Evolutionary conservation across 1,140 invertebrate genomes (phyloP).

Genomic region (Conus betulinus): DNA sequence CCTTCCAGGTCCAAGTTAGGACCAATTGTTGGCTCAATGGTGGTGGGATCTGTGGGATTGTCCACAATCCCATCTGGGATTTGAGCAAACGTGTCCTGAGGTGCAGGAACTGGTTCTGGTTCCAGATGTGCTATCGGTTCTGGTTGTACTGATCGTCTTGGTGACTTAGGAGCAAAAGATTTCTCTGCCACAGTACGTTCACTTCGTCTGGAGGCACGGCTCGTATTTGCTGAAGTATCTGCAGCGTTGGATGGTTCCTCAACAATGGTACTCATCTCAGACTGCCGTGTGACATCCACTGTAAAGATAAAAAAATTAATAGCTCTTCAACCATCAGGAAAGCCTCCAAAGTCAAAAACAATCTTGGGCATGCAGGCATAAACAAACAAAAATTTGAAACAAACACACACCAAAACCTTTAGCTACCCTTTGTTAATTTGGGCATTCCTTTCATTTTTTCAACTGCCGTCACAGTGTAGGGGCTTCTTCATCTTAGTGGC

Average conservation of each 20-base stretch:
- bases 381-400: no score
- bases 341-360: no score
- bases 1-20: constrained; percentile 52
- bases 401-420: no score
- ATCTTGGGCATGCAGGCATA: no score
- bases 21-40: constrained; percentile 46
- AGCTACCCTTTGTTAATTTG: no score
- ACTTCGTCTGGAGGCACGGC: constrained; percentile 28
- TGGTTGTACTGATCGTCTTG: constrained; percentile 17
- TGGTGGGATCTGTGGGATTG: constrained; percentile 44
- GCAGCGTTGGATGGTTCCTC: constrained; percentile 51
- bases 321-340: no score
- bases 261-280: constrained; percentile 60
- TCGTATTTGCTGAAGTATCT: constrained; percentile 18
- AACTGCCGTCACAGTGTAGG: no score
- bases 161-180: constrained; percentile 22
- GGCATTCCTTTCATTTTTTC: no score
- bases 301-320: not conserved
- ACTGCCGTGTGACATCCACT: constrained; percentile 47
- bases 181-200: constrained; percentile 9
- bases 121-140: constrained; percentile 51
- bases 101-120: constrained; percentile 21
- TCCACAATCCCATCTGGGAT: constrained; percentile 49
- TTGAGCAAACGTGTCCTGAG: constrained; percentile 48
- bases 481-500: no score